phyloP scores from a whole-genome alignment of 2,113 vertebrate genomes.

The Scomber japonicus region DNA sequence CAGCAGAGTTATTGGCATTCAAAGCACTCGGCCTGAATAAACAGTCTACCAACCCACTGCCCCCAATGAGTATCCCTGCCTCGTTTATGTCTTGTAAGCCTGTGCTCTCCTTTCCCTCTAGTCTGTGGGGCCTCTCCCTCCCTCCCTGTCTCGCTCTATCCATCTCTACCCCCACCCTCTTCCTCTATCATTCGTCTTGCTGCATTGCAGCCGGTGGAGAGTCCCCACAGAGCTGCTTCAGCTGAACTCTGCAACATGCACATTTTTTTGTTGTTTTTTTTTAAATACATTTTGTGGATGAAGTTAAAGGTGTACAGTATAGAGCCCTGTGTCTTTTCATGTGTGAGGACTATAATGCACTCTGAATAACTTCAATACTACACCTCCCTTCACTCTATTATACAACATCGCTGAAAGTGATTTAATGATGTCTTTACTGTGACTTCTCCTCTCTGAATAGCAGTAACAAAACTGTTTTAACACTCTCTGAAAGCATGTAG shows the following conservation, averaged over 20 bases:
- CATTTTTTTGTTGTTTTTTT: conserved; percentile 38
- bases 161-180: conserved; percentile 35
- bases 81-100: conserved; percentile 1
- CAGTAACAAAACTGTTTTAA: conserved; percentile 44
- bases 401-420: conserved; percentile 25
- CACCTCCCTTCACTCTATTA: conserved; percentile 20
- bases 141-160: not conserved
- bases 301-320: not conserved
- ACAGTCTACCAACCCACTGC: conserved; percentile 22
- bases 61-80: conserved; percentile 23
- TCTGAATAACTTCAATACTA: conserved; percentile 3
- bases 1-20: conserved; percentile 20
- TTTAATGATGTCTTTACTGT: conserved; percentile 1
- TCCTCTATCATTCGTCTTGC: conserved; percentile 61
- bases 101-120: conserved; percentile 27
- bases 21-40: conserved; percentile 20
- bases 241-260: conserved; percentile 49
- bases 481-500: conserved; percentile 31
- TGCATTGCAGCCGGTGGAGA: conserved; percentile 67
- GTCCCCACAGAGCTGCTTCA: conserved; percentile 66
- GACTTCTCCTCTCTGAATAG: conserved; percentile 21
- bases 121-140: conserved; percentile 14
- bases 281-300: not conserved
- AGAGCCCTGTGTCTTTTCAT: not conserved
- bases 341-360: not conserved